Base-by-base conservation (phyloP, 2,797 vertebrate genomes). In the Fundulus diaphanus region DNA sequence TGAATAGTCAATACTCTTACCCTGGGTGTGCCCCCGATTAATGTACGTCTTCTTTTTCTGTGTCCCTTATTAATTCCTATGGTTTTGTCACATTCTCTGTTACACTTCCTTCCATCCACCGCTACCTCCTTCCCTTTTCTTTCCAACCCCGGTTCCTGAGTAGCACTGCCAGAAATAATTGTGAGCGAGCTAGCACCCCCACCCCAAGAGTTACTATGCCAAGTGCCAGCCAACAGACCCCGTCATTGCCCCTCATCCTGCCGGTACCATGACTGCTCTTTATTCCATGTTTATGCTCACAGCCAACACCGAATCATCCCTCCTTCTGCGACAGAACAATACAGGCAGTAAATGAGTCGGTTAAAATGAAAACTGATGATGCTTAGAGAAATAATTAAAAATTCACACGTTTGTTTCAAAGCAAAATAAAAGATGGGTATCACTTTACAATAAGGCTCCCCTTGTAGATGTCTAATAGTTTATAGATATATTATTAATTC, bases 181-280 rank as follows among this genome's bases (percentile, higher is more conserved):
- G 9, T 74, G 86, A 75, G 83, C 68, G 20, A 82, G 80, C 83
- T 83, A 81, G 73, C 76, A 76, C 65, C 51, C 74, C 84, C 77
- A 74, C 48, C 77, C 76, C 71, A 79, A 49, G 57, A 82, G 78
- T 76, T 85, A 79, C 70, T 0, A 54, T 85, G 86, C 40, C 51
- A 75, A 68, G 35, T 37, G 13, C 89, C 82, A 87, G 80, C 82
- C 77, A 79, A 72, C 86, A 73, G 86, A 77, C 77, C 80, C 82
- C 83, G 82, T 78, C 82, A 68, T 42, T 88, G 86, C 82, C 87
- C 89, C 80, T 87, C 85, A 83, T 89, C 85, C 81, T 87, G 84
- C 82, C 78, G 91, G 85, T 91, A 82, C 89, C 91, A 91, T 93
- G 91, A 87, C 82, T 74, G 92, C 92, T 88, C 82, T 86, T 85